Evolutionary conservation across 35 echinoderm and acorn worm species (phyloP).

Genomic region (Stichopus chloronotus): DNA sequence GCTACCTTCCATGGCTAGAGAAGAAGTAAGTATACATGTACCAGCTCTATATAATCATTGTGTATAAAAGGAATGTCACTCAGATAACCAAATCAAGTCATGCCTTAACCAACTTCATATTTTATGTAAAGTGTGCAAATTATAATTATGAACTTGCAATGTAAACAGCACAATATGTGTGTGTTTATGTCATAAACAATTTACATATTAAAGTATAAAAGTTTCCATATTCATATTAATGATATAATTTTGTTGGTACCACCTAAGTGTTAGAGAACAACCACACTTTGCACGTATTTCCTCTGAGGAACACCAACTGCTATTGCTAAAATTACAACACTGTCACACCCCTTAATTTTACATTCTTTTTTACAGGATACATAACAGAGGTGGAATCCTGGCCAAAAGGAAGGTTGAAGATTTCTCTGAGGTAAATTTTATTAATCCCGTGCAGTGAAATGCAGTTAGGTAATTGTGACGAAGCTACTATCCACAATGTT

Average conservation of each 20-base stretch:
- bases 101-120: not conserved
- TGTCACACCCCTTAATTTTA: too few relatives aligned
- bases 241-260: too few relatives aligned
- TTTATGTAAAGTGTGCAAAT: not conserved
- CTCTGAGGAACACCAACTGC: too few relatives aligned
- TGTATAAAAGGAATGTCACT: not conserved
- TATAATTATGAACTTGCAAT: not conserved
- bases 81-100: not conserved
- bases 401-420: conserved; percentile 20
- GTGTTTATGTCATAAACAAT: not conserved
- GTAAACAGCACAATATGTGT: not conserved
- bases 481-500: not conserved
- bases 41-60: not conserved
- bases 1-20: conserved; percentile 55
- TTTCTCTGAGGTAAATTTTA: conserved; percentile 24
- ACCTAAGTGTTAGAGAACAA: too few relatives aligned
- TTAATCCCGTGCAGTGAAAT: too few relatives aligned
- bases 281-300: too few relatives aligned
- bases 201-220: not conserved
- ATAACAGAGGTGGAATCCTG: conserved; percentile 8
- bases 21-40: conserved; percentile 39
- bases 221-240: too few relatives aligned
- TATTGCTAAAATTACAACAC: too few relatives aligned
- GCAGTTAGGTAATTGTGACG: too few relatives aligned
- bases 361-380: conserved; percentile 9